Evolutionary conservation across 2,797 vertebrate species (phyloP), one percentile per base, ranked within the genome.

Genomic region (Rhyacichthys aspro): DNA sequence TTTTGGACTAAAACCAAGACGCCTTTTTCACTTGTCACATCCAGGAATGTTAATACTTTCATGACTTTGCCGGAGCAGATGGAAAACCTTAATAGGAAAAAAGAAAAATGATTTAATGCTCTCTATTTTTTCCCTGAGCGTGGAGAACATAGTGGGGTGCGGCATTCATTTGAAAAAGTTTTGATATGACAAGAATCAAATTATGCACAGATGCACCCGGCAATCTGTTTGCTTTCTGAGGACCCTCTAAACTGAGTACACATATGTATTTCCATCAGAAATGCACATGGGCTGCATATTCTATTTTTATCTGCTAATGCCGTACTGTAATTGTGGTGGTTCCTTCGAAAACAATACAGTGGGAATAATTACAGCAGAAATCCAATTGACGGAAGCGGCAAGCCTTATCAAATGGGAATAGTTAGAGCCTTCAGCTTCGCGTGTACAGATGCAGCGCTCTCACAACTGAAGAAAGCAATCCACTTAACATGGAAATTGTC

Each of bases 401-500:
- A 82, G 65, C 57, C 73, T 85, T 83, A 86, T 88, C 75, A 72
- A 58, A 78, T 75, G 55, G 44, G 55, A 68, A 63, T 54, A 59
- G 82, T 49, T 18, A 80, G 85, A 80, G 59, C 59, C 48, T 33
- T 48, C 64, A 11, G 6, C 75, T 79, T 72, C 55, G 65, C 59
- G 59, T 52, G 45, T 63, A 53, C 42, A 71, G 55, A 81, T 67
- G 74, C 57, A 18, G 15, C 7, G 37, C 53, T 55, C 48, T 79
- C 69, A 82, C 68, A 77, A 80, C 54, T 63, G 69, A 70, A 54
- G 64, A 39, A 79, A 78, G 60, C 48, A 78, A 80, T 81, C 71
- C 79, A 86, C 89, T 87, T 86, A 81, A 81, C 83, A 91, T 91
- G 85, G 84, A 90, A 91, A 90, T 87, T 84, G 82, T 79, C 49